These are phyloP conservation scores for Camelus bactrianus DNA, from an alignment of 2,113 vertebrate genomes.

Conservation along the genomic window DNA sequence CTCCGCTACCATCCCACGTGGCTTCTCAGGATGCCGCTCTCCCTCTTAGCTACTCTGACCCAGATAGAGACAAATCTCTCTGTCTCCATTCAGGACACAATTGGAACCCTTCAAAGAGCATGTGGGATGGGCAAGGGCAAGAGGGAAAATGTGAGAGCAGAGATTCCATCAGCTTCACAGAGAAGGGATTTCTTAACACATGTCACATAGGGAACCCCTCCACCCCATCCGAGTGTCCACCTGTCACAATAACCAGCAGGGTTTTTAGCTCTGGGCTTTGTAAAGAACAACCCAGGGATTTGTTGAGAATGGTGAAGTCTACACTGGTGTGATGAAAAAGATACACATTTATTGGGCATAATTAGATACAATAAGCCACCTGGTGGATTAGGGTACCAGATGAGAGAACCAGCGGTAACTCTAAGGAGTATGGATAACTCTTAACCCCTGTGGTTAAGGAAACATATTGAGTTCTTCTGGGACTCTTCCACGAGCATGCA, in stretches of 20 bases:
- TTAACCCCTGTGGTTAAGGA: background rate
- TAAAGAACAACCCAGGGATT: slow-evolving; percentile 28
- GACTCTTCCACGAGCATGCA: background rate
- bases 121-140: slow-evolving; percentile 21
- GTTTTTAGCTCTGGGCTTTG: slow-evolving; percentile 2
- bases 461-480: background rate
- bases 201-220: background rate
- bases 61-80: background rate
- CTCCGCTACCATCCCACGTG: background rate
- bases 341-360: background rate
- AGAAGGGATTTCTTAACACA: slow-evolving; percentile 33
- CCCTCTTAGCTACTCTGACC: background rate
- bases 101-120: slow-evolving; percentile 52
- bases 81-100: slow-evolving; percentile 51
- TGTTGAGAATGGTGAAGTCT: background rate
- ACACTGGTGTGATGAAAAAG: background rate
- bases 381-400: background rate
- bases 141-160: slow-evolving; percentile 15
- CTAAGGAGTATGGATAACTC: background rate
- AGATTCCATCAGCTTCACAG: background rate
- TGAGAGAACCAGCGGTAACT: background rate
- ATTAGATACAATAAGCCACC: background rate
- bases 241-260: background rate
- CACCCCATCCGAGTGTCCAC: background rate
- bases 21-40: background rate